Evolutionary conservation across 1,140 invertebrate genomes (phyloP).

Genomic region (Drosophila teissieri): DNA sequence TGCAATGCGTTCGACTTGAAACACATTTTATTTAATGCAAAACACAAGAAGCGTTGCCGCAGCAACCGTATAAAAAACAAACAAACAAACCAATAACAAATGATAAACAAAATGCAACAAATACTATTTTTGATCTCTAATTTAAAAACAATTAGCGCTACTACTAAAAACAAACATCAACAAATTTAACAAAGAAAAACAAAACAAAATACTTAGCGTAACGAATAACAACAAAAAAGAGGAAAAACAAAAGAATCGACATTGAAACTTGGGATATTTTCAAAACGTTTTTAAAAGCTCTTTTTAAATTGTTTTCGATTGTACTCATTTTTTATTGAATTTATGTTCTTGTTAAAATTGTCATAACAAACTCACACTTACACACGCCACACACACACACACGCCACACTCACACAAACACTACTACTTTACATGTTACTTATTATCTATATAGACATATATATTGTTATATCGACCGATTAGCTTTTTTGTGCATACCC

Average conservation of each 20-base stretch:
- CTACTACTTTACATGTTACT: conserved; percentile 64
- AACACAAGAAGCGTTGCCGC: conserved; percentile 46
- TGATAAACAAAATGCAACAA: conserved; percentile 68
- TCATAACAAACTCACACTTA: conserved; percentile 28
- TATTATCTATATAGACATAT: conserved; percentile 77
- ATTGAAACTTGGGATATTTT: conserved; percentile 46
- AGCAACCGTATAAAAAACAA: conserved; percentile 17
- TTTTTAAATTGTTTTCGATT: conserved; percentile 56
- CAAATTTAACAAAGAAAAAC: conserved; percentile 47
- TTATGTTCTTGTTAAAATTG: conserved; percentile 71
- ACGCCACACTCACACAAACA: conserved; percentile 33
- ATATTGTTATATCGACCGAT: conserved; percentile 77
- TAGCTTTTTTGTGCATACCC: conserved; percentile 79
- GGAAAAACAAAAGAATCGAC: conserved; percentile 1
- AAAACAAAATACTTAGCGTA: conserved; percentile 56
- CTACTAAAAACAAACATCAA: conserved; percentile 45
- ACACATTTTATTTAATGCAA: conserved; percentile 8
- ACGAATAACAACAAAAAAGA: conserved; percentile 24
- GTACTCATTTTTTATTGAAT: conserved; percentile 26
- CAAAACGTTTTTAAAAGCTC: conserved; percentile 33
- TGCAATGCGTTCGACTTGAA: conserved; percentile 22
- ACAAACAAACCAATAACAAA: conserved; percentile 29
- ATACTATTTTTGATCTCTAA: conserved; percentile 81
- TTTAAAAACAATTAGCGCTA: conserved; percentile 75
- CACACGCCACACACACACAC: conserved; percentile 7